Conservation (phyloP, 2,797 vertebrate genomes). For the Neosilurus mollespiculum region DNA sequence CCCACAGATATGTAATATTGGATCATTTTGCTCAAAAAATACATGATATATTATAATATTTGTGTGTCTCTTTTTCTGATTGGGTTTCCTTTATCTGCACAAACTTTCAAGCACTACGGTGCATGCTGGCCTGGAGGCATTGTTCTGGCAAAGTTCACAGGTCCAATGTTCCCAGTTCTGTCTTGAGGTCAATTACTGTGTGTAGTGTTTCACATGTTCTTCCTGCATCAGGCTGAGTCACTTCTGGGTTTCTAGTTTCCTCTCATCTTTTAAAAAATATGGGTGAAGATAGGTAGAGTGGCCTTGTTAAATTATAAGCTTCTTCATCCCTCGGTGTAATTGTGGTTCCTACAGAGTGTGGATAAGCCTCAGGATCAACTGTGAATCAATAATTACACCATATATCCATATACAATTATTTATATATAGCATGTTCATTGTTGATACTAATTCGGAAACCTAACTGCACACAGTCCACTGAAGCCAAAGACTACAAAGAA, state of each 20-base stretch:
- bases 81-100: too few relatives aligned
- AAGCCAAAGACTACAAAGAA: neutral
- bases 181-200: neutral
- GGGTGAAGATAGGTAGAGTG: neutral
- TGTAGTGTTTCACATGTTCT: neutral
- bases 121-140: neutral
- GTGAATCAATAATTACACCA: too few relatives aligned
- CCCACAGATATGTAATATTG: too few relatives aligned
- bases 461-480: too few relatives aligned
- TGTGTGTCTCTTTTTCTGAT: too few relatives aligned
- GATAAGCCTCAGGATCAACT: neutral
- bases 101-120: too few relatives aligned
- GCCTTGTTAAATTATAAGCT: neutral
- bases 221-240: neutral
- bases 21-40: too few relatives aligned
- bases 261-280: neutral
- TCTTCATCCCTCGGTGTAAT: neutral
- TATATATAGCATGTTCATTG: too few relatives aligned
- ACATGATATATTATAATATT: too few relatives aligned
- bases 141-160: neutral
- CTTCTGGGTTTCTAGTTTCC: neutral
- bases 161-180: neutral
- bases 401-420: too few relatives aligned
- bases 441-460: too few relatives aligned
- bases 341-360: neutral